Evolutionary conservation across 2,797 vertebrate genomes (phyloP).

Genomic region (Pygocentrus nattereri): DNA sequence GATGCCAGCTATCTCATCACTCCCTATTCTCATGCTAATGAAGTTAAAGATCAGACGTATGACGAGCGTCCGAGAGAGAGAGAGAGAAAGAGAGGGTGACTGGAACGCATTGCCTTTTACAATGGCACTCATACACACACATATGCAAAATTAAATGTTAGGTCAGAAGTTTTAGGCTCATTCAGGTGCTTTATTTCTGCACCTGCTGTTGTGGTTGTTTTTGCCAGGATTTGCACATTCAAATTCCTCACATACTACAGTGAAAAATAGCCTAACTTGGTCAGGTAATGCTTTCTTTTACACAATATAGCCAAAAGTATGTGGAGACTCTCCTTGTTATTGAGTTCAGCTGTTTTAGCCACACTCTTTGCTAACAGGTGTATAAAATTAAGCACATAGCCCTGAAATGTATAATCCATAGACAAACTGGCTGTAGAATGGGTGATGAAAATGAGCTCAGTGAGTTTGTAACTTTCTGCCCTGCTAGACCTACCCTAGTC

Average conservation of each 20-base stretch:
- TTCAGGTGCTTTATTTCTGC: conserved; percentile 1
- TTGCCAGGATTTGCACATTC: background rate
- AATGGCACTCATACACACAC: conserved; percentile 5
- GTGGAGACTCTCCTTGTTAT: no score
- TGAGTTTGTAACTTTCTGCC: no score
- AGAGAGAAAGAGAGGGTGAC: conserved; percentile 20
- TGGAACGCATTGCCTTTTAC: background rate
- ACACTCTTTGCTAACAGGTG: no score
- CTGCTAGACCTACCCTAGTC: no score
- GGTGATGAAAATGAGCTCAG: no score
- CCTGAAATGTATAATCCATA: no score
- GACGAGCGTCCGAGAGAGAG: conserved; percentile 28
- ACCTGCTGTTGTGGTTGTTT: background rate
- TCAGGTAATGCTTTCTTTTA: no score
- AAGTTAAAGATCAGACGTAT: conserved; percentile 74
- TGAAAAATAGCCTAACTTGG: no score
- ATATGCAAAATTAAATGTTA: conserved; percentile 19
- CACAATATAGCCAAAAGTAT: no score
- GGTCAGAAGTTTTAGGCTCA: conserved; percentile 21
- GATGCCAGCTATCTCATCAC: conserved; percentile 72
- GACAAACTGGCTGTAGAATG: no score
- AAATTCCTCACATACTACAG: background rate
- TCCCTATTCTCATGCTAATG: conserved; percentile 80
- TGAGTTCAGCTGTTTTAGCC: no score
- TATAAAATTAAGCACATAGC: no score